A percentile compares a stretch with the other conserved stretches of the same genome.
Evolutionary conservation across 2,113 vertebrate species (phyloP).

Genomic region (Electrona antarctica): DNA sequence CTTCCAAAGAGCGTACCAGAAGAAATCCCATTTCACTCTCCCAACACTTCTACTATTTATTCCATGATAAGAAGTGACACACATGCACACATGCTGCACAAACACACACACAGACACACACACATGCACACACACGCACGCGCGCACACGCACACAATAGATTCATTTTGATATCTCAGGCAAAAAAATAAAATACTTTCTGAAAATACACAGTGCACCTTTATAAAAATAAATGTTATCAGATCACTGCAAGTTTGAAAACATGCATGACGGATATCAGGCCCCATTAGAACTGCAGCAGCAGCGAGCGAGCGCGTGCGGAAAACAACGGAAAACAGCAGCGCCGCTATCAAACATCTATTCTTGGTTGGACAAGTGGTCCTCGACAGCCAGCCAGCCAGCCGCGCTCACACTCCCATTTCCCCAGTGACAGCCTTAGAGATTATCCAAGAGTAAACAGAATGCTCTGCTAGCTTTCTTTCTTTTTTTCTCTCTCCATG

Average conservation of each 20-base stretch:
- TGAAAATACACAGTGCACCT: neutral
- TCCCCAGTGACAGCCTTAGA: constrained; percentile 20
- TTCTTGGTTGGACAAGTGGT: constrained; percentile 30
- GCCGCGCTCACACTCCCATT: neutral
- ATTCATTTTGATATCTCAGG: too few species aligned
- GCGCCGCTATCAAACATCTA: constrained; percentile 31
- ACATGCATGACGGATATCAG: constrained; percentile 23
- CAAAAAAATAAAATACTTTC: neutral
- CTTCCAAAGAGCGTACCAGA: too few species aligned
- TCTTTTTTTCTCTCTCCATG: constrained; percentile 10
- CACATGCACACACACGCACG: too few species aligned
- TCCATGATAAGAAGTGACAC: too few species aligned
- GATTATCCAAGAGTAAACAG: constrained; percentile 58
- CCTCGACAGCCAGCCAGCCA: constrained; percentile 11
- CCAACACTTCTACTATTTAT: too few species aligned
- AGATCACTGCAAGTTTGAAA: constrained; percentile 1
- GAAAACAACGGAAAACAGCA: neutral
- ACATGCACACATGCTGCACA: too few species aligned
- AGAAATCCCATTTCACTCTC: too few species aligned
- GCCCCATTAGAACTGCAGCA: constrained; percentile 34
- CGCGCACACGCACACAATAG: too few species aligned
- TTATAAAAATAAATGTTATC: neutral
- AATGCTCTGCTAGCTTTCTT: constrained; percentile 37
- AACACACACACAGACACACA: too few species aligned
- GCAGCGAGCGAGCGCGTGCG: neutral